A percentile compares a stretch with the other conserved stretches of the same genome.
Evolutionary conservation across 2,797 vertebrate species (phyloP).

Genomic region (Falco peregrinus): DNA sequence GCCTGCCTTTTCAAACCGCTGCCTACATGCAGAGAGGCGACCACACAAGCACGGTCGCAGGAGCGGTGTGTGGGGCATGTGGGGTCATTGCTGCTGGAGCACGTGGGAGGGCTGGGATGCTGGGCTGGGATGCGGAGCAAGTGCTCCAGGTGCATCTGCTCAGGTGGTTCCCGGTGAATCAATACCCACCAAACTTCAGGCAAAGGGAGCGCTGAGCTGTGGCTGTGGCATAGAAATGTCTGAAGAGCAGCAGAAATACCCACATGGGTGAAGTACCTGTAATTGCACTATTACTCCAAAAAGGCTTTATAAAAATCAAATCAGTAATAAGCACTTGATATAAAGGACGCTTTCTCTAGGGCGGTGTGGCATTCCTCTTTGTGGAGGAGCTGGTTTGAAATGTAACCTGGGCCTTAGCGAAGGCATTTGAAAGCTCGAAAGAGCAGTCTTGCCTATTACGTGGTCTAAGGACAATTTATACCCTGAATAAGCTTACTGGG

Average conservation of each 20-base stretch:
- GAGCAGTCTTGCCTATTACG: background rate
- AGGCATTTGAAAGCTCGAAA: background rate
- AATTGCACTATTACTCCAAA: rapidly evolving
- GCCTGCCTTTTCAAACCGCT: background rate
- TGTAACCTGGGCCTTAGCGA: background rate
- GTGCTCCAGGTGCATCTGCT: rapidly evolving
- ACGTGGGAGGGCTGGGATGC: background rate
- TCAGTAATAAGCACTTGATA: rapidly evolving
- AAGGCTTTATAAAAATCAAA: rapidly evolving
- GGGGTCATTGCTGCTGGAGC: background rate
- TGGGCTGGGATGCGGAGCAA: rapidly evolving
- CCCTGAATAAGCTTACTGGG: background rate
- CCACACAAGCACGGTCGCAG: background rate
- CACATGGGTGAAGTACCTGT: rapidly evolving
- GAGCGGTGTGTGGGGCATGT: background rate
- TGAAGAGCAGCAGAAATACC: background rate
- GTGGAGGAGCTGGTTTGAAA: background rate
- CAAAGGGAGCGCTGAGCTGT: rapidly evolving
- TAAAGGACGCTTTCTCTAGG: background rate
- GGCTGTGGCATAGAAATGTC: rapidly evolving
- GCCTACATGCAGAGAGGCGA: background rate
- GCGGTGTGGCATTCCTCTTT: rapidly evolving
- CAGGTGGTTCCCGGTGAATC: rapidly evolving
- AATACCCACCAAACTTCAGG: rapidly evolving
- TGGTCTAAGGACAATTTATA: background rate